Percentiles rank a stretch among this genome's conserved stretches.
Conservation (phyloP, 30 jellyfish, hydroid and myxozoan species). For the Aurelia sp. region DNA sequence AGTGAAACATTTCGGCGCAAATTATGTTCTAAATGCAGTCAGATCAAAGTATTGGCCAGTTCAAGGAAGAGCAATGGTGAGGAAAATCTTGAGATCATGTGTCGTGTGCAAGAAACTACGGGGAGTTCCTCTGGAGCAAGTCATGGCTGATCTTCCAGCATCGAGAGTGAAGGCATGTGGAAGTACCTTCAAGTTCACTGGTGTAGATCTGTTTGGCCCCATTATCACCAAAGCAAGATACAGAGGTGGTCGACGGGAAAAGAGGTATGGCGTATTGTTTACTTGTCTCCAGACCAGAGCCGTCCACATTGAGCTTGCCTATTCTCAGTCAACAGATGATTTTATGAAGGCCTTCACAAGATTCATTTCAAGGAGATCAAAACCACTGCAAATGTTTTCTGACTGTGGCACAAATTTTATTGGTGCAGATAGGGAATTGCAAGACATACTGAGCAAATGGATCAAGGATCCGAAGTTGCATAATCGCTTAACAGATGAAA, state of each 20-base stretch:
- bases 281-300: constrained; percentile 57
- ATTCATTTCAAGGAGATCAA: constrained; percentile 31
- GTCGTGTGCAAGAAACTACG: constrained; percentile 41
- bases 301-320: constrained; percentile 33
- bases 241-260: constrained; percentile 42
- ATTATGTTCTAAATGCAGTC: constrained; percentile 38
- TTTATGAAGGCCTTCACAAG: constrained; percentile 34
- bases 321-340: constrained; percentile 37
- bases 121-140: constrained; percentile 8
- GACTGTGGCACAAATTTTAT: constrained; percentile 31
- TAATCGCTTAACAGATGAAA: constrained; percentile 17
- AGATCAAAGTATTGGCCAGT: constrained; percentile 44
- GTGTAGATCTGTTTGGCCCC: constrained; percentile 57
- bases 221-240: constrained; percentile 11
- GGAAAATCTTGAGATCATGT: constrained; percentile 12
- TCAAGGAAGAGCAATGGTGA: constrained; percentile 40
- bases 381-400: constrained; percentile 24
- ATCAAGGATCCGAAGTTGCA: constrained; percentile 17
- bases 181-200: constrained; percentile 39
- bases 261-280: constrained; percentile 38
- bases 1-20: constrained; percentile 36
- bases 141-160: constrained; percentile 38
- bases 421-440: neutral
- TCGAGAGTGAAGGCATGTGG: constrained; percentile 27
- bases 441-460: constrained; percentile 13